Percentiles rank a stretch among this genome's conserved stretches.
phyloP scores from a whole-genome alignment of 2,113 vertebrate species.

The Epinephelus cyanopodus region DNA sequence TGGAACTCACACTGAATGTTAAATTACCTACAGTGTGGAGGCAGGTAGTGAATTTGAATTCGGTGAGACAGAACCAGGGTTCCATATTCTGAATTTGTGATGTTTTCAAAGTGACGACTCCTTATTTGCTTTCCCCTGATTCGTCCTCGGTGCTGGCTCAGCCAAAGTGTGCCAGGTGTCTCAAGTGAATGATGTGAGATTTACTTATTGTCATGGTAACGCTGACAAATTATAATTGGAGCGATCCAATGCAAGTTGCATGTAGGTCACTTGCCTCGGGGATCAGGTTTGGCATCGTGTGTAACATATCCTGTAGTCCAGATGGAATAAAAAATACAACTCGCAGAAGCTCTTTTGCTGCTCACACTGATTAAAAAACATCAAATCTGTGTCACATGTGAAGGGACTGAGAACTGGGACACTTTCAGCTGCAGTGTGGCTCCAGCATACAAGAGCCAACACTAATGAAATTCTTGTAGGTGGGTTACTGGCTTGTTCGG shows the following conservation, averaged over 20 bases:
- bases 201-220: slow-evolving; percentile 37
- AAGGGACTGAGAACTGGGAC: slow-evolving; percentile 44
- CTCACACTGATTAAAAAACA: slow-evolving; percentile 49
- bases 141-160: neutral
- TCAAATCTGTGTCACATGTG: slow-evolving; percentile 58
- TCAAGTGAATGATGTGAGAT: slow-evolving; percentile 40
- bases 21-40: slow-evolving; percentile 4
- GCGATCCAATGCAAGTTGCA: slow-evolving; percentile 36
- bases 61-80: neutral
- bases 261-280: slow-evolving; percentile 51
- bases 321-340: slow-evolving; percentile 41
- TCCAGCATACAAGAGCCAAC: slow-evolving; percentile 1
- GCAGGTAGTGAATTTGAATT: slow-evolving; percentile 10
- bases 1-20: slow-evolving; percentile 23
- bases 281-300: slow-evolving; percentile 39
- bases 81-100: neutral
- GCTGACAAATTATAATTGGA: slow-evolving; percentile 45
- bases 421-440: neutral
- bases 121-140: slow-evolving; percentile 1
- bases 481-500: slow-evolving; percentile 13
- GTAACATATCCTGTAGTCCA: slow-evolving; percentile 42
- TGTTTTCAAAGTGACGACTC: neutral
- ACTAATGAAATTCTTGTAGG: slow-evolving; percentile 26
- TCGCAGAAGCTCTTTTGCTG: slow-evolving; percentile 9
- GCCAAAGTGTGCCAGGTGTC: slow-evolving; percentile 30